phyloP scores from a whole-genome alignment of 2,113 vertebrate species.

The Epinephelus moara region DNA sequence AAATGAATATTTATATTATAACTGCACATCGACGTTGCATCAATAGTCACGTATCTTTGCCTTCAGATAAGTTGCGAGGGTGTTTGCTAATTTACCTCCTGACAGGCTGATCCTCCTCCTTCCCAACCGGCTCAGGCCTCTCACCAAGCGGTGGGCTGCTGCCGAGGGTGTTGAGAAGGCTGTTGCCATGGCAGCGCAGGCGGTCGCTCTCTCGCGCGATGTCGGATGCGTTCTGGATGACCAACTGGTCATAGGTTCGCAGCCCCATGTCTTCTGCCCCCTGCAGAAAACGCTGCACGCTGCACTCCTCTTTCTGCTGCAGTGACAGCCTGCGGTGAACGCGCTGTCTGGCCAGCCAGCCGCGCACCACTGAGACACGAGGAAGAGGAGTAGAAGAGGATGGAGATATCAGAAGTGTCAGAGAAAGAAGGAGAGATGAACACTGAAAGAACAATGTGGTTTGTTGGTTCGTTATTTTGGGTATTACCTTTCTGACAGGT shows the following conservation, averaged over 20 bases:
- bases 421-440: not conserved
- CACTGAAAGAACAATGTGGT: not conserved
- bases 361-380: constrained; percentile 86
- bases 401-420: constrained; percentile 8
- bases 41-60: not conserved
- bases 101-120: constrained; percentile 85
- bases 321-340: constrained; percentile 82
- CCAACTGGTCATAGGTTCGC: constrained; percentile 90
- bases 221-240: constrained; percentile 95
- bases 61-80: not conserved
- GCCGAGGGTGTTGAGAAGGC: constrained; percentile 55
- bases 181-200: constrained; percentile 84
- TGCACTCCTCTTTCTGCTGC: constrained; percentile 85
- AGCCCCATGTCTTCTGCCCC: constrained; percentile 91
- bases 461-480: not conserved
- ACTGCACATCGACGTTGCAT: not conserved
- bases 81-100: constrained; percentile 84
- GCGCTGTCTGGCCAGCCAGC: constrained; percentile 90
- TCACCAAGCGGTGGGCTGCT: constrained; percentile 84
- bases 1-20: not conserved
- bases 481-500: constrained; percentile 95
- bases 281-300: constrained; percentile 90
- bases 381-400: constrained; percentile 3
- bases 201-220: constrained; percentile 93
- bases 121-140: constrained; percentile 85